Base-by-base conservation (phyloP, 2,113 vertebrate genomes). In the Laterallus jamaicensis region DNA sequence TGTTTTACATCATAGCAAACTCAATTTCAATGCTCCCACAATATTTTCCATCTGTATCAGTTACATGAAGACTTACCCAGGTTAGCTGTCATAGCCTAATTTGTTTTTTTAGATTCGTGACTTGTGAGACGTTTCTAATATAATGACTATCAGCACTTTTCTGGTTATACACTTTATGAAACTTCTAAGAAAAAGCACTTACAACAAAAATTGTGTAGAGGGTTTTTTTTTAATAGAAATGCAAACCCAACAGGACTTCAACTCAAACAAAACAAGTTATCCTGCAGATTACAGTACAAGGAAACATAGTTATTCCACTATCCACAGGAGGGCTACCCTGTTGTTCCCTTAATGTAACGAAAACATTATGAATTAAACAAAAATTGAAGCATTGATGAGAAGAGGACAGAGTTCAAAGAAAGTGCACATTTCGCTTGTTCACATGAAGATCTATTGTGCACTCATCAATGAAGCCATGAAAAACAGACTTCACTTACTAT, bases 381-480 rank as follows among this genome's bases (percentile, higher is more conserved):
- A 95, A 93, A 94, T 90, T 67, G 83, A 95, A 92, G 91, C 54
- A 76, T n/a, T 32, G 86, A 84, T 56, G 85, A 90, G 75, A 92
- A 96, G 44, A 86, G 35, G 47, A 87, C 55, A 92, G 73, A 93
- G 96, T 97, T 97, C 96, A 96, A 96, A 85, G 74, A 89, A 96
- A 96, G 88, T 94, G 58, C 86, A 87, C 39, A 73, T 76, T 94
- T 95, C 78, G 63, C 63, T 92, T 95, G 67, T 66, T 94, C 93
- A 81, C 54, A 75, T 86, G 88, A 93, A 96, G 83, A 87, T 87
- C 88, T 94, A 88, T 89, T 87, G 77, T 73, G 40, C 37, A 89
- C 94, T 94, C 77, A 93, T 20, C 62, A 54, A 96, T 12, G 29
- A 14, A 94, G 92, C 86, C 83, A 82, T 70, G 55, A 89, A 96